Evolutionary conservation across 2,797 vertebrate species (phyloP), one percentile per base, ranked within the genome.

Genomic region (Decapterus maruadsi): DNA sequence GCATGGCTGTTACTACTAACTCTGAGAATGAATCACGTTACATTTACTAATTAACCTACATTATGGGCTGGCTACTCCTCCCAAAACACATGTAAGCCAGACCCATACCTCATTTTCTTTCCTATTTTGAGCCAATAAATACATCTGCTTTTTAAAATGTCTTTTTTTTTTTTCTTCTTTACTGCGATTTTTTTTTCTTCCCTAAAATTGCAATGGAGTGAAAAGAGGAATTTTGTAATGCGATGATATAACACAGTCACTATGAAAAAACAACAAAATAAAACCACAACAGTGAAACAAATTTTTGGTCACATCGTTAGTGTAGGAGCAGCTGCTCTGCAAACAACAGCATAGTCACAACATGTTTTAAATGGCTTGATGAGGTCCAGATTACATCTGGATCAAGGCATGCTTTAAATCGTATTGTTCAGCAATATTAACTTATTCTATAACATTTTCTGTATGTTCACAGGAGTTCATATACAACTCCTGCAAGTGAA

Each of bases 271-370:
- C 16, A 46, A 16, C 45, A 48, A 48, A 20, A 68, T 17, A 31
- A 59, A 61, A 53, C 4, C 10, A 42, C 10, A 46, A n/a, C 17
- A 48, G 16, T 48, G 16, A 48, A 19, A 48, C 8, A 48, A 48
- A 19, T 48, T 40, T 17, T 34, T 67, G 17, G 22, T 40, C 16
- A 36, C 56, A 36, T 66, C 58, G 77, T 72, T 59, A 55, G 54
- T 54, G 16, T 26, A 62, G 26, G 63, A 50, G 71, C 34, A 64
- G 48, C 40, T 81, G 46, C 34, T 36, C 7, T 14, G 59, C 4
- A 51, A n/a, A 53, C 31, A 53, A 67, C 55, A 61, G 42, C 42
- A 43, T 48, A 53, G 20, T 42, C 43, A 16, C 5, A 48, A 8
- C 17, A 71, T 13, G 4, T 9, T 40, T 45, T 6, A 72, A 13